phyloP scores from a whole-genome alignment of 2,888 invertebrate species.

The Melieria picta region DNA sequence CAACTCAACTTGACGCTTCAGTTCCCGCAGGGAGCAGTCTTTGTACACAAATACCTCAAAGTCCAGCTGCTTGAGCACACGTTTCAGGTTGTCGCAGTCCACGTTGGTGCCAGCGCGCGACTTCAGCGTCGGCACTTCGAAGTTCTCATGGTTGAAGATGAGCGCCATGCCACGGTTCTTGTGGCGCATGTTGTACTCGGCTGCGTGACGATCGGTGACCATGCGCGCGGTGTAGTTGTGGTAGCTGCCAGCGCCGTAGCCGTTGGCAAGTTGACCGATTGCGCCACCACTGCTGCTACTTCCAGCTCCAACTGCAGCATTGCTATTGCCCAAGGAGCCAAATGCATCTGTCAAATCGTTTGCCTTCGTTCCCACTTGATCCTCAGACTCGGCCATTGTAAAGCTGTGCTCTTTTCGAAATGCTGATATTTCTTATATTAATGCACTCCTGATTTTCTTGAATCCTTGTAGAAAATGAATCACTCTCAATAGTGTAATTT shows the following conservation, averaged over 20 bases:
- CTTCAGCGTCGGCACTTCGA: slow-evolving; percentile 77
- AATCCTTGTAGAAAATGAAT: slow-evolving; percentile 12
- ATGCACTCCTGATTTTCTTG: neutral
- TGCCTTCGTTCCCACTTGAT: slow-evolving; percentile 55
- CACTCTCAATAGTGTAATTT: slow-evolving; percentile 11
- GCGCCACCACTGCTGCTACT: slow-evolving; percentile 39
- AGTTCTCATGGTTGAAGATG: slow-evolving; percentile 90
- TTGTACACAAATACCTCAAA: slow-evolving; percentile 79
- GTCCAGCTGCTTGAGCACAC: slow-evolving; percentile 73
- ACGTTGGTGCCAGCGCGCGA: slow-evolving; percentile 85
- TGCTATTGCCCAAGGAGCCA: slow-evolving; percentile 48
- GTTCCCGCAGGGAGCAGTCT: slow-evolving; percentile 76
- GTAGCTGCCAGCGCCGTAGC: slow-evolving; percentile 50
- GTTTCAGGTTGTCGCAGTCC: slow-evolving; percentile 80
- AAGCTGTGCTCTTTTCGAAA: neutral
- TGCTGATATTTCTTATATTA: neutral
- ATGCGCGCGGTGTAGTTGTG: slow-evolving; percentile 67
- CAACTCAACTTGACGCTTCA: slow-evolving; percentile 74
- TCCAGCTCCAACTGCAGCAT: slow-evolving; percentile 15
- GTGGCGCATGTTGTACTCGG: slow-evolving; percentile 88
- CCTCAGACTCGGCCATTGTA: slow-evolving; percentile 43
- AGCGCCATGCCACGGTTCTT: slow-evolving; percentile 82
- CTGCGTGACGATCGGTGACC: slow-evolving; percentile 76
- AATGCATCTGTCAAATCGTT: slow-evolving; percentile 58
- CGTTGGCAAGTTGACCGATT: slow-evolving; percentile 57